Evolutionary conservation across 2,113 vertebrate species (phyloP).

Genomic region (Telmatochromis brachygnathus): DNA sequence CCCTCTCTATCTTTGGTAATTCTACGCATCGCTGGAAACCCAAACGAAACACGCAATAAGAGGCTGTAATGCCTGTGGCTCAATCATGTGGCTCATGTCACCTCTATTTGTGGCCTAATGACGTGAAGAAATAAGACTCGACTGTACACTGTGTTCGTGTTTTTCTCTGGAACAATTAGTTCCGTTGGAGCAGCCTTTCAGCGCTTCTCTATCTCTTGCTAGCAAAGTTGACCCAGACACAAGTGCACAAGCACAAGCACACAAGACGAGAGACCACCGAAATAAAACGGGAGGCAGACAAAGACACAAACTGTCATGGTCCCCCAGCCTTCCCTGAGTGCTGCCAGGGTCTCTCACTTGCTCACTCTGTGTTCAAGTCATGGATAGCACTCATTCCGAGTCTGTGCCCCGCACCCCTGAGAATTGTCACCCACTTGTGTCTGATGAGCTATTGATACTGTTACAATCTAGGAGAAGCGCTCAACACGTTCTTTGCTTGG

Average conservation of each 20-base stretch:
- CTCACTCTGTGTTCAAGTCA: not conserved
- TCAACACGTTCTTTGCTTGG: not conserved
- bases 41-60: not conserved
- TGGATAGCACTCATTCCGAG: not conserved
- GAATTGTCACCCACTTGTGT: not conserved
- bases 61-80: not conserved
- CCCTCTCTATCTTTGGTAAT: not conserved
- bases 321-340: not conserved
- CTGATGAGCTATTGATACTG: not conserved
- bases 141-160: not conserved
- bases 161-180: not conserved
- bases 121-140: not conserved
- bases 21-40: not conserved
- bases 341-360: not conserved
- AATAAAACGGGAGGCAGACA: not conserved
- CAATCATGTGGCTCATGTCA: not conserved
- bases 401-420: fast-evolving
- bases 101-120: not conserved
- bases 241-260: not conserved
- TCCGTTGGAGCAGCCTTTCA: not conserved
- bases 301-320: not conserved
- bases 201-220: not conserved
- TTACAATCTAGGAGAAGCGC: not conserved
- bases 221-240: not conserved
- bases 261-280: not conserved